Percentiles rank a stretch among this genome's conserved stretches.
These are phyloP conservation scores for Calyptommatus sinebrachiatus DNA, from an alignment of 2,113 vertebrate genomes.

Conservation along the genomic window DNA sequence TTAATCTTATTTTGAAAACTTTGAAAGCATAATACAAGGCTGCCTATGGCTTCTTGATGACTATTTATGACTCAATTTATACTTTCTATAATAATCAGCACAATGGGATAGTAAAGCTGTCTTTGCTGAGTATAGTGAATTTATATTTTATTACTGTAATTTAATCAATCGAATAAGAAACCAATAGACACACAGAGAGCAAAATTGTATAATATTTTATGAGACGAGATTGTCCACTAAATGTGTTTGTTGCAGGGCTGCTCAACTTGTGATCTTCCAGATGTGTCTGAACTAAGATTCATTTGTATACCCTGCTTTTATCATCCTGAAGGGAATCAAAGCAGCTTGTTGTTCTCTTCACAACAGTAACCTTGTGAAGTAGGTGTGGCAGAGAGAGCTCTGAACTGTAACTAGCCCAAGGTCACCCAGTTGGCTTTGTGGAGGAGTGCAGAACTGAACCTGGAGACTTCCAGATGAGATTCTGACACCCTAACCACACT, in stretches of 20 bases:
- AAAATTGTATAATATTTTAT: neutral
- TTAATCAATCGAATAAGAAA: conserved; percentile 65
- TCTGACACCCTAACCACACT: no score
- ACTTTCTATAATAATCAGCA: conserved; percentile 70
- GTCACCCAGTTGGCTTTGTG: no score
- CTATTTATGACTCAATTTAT: conserved; percentile 64
- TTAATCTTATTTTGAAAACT: conserved; percentile 44
- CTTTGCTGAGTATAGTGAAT: conserved; percentile 58
- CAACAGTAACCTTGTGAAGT: no score
- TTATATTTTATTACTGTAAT: conserved; percentile 63
- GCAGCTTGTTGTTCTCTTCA: no score
- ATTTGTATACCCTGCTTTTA: no score
- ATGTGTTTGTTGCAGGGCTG: neutral
- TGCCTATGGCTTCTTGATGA: conserved; percentile 58
- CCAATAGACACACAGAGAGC: conserved; percentile 24
- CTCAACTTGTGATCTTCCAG: no score
- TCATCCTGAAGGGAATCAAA: no score
- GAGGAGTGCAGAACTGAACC: no score
- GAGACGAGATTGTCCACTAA: conserved; percentile 28
- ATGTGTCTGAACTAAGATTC: no score
- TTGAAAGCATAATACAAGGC: conserved; percentile 51
- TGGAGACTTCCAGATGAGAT: no score
- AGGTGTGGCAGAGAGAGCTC: no score
- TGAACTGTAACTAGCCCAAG: no score
- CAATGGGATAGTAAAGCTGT: conserved; percentile 64